A percentile compares a stretch with the other conserved stretches of the same genome.
Evolutionary conservation across 2,113 vertebrate genomes (phyloP).

Genomic region (Pollimyrus isidori): DNA sequence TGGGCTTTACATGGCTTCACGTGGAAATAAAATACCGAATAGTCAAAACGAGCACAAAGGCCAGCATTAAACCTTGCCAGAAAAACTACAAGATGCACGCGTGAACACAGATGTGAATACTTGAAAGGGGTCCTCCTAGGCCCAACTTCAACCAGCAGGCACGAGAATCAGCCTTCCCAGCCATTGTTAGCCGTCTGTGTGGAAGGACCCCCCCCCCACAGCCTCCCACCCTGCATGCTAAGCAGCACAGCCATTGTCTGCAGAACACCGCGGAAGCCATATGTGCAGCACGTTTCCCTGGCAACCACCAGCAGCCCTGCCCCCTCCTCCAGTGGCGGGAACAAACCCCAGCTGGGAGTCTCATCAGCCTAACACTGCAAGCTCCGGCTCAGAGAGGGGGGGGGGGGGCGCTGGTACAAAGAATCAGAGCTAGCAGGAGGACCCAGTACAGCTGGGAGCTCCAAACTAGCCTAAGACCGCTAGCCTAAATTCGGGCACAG

Average conservation of each 20-base stretch:
- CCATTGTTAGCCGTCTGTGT: constrained; percentile 65
- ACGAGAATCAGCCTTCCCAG: neutral
- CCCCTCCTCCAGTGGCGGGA: neutral
- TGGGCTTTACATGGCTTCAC: neutral
- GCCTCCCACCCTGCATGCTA: constrained; percentile 63
- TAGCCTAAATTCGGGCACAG: neutral
- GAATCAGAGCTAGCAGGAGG: neutral
- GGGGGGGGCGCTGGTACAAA: neutral
- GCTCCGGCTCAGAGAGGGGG: neutral
- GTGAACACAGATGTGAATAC: neutral
- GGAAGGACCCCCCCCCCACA: constrained; percentile 62
- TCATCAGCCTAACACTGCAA: constrained; percentile 3
- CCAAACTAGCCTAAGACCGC: neutral
- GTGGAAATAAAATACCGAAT: neutral
- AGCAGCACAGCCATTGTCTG: constrained; percentile 65
- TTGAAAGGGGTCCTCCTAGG: neutral
- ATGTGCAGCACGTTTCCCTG: constrained; percentile 55
- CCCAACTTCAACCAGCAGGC: neutral
- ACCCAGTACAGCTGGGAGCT: neutral
- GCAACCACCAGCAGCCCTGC: constrained; percentile 50
- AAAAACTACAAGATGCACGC: neutral
- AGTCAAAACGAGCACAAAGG: neutral
- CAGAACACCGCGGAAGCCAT: constrained; percentile 53
- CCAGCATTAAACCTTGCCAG: neutral
- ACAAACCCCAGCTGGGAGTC: constrained; percentile 16